Evolutionary conservation across 2,888 invertebrate species (phyloP), one percentile per base, ranked within the genome.

Genomic region (Geophilus truncorum): DNA sequence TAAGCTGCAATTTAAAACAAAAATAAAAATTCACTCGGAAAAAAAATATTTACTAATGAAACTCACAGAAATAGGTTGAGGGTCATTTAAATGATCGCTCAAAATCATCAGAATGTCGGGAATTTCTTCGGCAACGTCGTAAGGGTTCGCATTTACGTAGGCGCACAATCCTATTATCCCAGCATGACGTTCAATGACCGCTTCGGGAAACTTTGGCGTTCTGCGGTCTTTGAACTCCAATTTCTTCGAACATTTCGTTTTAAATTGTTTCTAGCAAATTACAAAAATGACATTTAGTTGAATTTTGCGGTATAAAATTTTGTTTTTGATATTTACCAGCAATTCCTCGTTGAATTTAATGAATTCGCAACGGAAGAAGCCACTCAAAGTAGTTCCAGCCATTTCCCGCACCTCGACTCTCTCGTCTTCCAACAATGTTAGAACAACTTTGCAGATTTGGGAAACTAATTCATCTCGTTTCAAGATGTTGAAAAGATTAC

Each of bases 101-200:
- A n/a, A n/a, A n/a, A n/a, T n/a, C n/a, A n/a, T n/a, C n/a, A n/a
- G n/a, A n/a, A n/a, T n/a, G n/a, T n/a, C n/a, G n/a, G n/a, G n/a
- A n/a, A n/a, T n/a, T n/a, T n/a, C n/a, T n/a, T n/a, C n/a, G n/a
- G n/a, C n/a, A n/a, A n/a, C n/a, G n/a, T n/a, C n/a, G n/a, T n/a
- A n/a, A n/a, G n/a, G n/a, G n/a, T n/a, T n/a, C n/a, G n/a, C n/a
- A n/a, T n/a, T n/a, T n/a, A n/a, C n/a, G n/a, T n/a, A n/a, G 6
- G 95, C 93, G 86, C 96, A 94, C 81, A 97, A 88, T 0, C 96
- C 97, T 21, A 97, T 89, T 57, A 97, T 93, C 18, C 95, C 96
- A 80, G 93, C 92, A 87, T 97, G 97, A 10, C 88, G 85, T 82
- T 86, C 85, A 9, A 87, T 84, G 76, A 88, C 81, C 36, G 83